Evolutionary conservation across 2,797 vertebrate species (phyloP), one percentile per base, ranked within the genome.

Genomic region (Sus cebifrons): DNA sequence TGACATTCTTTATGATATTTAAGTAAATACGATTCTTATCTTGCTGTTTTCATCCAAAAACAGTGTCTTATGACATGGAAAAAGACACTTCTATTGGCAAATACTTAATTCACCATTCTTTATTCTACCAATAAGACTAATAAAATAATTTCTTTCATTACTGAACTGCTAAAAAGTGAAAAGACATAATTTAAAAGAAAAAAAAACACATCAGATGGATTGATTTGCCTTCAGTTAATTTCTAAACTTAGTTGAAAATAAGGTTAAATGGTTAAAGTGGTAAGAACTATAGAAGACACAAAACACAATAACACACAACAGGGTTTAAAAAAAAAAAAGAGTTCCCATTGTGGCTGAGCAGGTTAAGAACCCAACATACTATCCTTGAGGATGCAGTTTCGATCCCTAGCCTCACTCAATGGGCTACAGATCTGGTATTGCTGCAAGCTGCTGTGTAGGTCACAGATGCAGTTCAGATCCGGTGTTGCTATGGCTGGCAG

Each of bases 61-160:
- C 18, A 65, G 13, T n/a, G 32, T 49, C 56, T 90, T 40, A 15
- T 71, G 25, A 77, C 74, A 65, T 40, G 92, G 36, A 36, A 81
- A 81, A 84, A 56, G 17, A 3, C 5, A 15, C 15, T 94, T 75
- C 21, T 82, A 27, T 71, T 23, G 2, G 4, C 11, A 65, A 91
- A 83, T 6, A 83, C 27, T 91, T 92, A 75, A 91, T 75, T 92
- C 1, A 6, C 5, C 9, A 56, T 64, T 70, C 96, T 89, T 81
- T 27, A 64, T 58, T 11, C 29, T 67, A 91, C 82, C 25, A 77
- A 8, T 70, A 75, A 78, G 11, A 32, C 18, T 23, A 88, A 77
- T 58, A 71, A 92, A 93, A 84, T 78, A 0, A 65, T 95, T 91
- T 89, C n/a, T 79, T 86, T 58, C 75, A 20, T 62, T 81, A 78